Evolutionary conservation across 2,113 vertebrate genomes (phyloP), one percentile per base, ranked within the genome.

Genomic region (Amphilophus citrinellus): DNA sequence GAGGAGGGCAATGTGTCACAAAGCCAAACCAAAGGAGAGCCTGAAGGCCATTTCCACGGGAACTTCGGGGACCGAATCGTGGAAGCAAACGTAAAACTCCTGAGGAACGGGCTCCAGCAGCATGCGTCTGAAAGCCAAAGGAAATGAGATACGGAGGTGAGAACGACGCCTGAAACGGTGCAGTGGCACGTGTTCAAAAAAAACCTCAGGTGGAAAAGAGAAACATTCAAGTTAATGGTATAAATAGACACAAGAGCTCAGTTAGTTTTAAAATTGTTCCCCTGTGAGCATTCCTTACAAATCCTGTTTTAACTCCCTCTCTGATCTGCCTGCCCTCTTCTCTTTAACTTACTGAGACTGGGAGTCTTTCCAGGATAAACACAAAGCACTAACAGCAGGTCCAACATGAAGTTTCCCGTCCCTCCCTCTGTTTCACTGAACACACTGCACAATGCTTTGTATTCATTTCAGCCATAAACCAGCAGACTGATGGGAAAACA

Each of bases 1-100:
- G 15, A 14, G 47, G 18, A 42, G 9, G 73, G 42, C 2, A 6
- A 14, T 0, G 27, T 6, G 2, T 96, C 91, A 99, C 5, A 96
- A 75, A 44, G 95, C 95, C 91, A 99, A 94, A 35, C 97, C 97
- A 0, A 98, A 99, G 58, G 97, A 98, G 24, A 99, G 92, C 42
- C 97, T 97, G 92, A 99, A 99, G 79, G 98, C 98, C 96, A 99
- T 95, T 92, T 99, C 98, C 30, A 98, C 95, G 0, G 97, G 97
- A 89, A 98, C 94, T 83, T 98, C 98, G 0, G 97, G 94, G 79
- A 99, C 97, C 0, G 98, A 99, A 88, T 99, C 98, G 35, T 99
- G 98, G 88, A 99, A 99, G 87, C 98, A 99, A 58, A 99, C 97
- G 0, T 99, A 99, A 88, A 98, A 97, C 90, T 99, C 98, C 92